Evolutionary conservation across 2,888 invertebrate species (phyloP).

Genomic region (Phytoseiulus persimilis): DNA sequence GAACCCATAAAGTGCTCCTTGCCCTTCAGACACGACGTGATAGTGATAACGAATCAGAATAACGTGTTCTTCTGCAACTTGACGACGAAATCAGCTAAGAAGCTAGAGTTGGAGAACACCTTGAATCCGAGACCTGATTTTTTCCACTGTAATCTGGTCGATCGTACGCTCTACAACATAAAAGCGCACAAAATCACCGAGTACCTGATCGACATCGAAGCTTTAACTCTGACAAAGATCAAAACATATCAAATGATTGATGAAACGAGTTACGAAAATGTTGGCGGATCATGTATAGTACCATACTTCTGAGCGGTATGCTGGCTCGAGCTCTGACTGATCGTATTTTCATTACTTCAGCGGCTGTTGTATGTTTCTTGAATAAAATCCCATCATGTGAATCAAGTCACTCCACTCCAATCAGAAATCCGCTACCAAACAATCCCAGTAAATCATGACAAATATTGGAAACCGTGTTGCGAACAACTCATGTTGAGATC

Average conservation of each 20-base stretch:
- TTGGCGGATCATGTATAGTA: background rate
- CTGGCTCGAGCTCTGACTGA: too few species aligned
- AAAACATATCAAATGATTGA: background rate
- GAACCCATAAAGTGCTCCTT: background rate
- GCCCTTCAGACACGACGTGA: background rate
- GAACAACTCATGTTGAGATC: too few species aligned
- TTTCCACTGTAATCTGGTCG: background rate
- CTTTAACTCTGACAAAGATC: background rate
- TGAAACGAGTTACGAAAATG: background rate
- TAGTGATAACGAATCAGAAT: background rate
- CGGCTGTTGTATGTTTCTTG: too few species aligned
- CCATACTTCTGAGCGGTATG: background rate
- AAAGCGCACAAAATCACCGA: background rate
- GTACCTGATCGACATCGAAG: background rate
- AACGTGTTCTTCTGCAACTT: background rate
- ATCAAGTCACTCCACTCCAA: too few species aligned
- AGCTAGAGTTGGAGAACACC: background rate
- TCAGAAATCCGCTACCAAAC: too few species aligned
- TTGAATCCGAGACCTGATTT: background rate
- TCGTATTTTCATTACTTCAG: too few species aligned
- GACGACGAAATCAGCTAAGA: background rate
- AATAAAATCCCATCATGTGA: too few species aligned
- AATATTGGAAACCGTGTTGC: too few species aligned
- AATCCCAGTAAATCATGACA: too few species aligned
- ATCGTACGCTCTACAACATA: background rate